Percentiles rank a stretch among this genome's conserved stretches.
Conservation (phyloP, 2,113 vertebrate species). For the Natator depressus region DNA sequence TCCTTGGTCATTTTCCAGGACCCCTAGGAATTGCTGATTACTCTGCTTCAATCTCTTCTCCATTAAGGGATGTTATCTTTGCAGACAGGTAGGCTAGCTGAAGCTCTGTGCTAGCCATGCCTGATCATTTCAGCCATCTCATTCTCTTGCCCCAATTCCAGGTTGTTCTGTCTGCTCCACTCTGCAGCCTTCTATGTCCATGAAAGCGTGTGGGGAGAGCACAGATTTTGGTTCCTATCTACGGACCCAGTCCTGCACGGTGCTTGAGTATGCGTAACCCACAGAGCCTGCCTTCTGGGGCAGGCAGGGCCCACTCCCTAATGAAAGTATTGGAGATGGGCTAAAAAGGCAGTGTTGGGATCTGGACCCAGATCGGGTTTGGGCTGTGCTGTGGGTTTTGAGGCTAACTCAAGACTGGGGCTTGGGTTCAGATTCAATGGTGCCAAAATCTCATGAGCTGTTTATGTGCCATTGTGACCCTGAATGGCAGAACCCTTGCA, state of each 20-base stretch:
- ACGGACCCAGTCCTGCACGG: neutral
- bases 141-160: neutral
- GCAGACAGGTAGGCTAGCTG: neutral
- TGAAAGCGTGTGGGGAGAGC: neutral
- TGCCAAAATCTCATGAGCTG: neutral
- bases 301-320: neutral
- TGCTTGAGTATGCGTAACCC: neutral
- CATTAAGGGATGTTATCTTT: neutral
- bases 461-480: neutral
- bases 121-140: neutral
- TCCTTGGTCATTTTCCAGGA: neutral
- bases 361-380: neutral
- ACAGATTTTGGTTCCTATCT: neutral
- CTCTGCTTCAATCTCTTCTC: neutral
- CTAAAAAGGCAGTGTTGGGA: neutral
- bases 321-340: neutral
- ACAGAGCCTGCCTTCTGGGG: neutral
- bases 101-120: neutral
- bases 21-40: neutral
- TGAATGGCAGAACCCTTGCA: neutral
- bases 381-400: neutral
- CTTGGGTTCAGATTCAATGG: neutral
- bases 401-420: neutral
- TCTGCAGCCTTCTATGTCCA: neutral
- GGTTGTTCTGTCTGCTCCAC: neutral